These are phyloP conservation scores for Nesidiocoris tenuis DNA, from an alignment of 2,888 invertebrate genomes.

Conservation along the genomic window DNA sequence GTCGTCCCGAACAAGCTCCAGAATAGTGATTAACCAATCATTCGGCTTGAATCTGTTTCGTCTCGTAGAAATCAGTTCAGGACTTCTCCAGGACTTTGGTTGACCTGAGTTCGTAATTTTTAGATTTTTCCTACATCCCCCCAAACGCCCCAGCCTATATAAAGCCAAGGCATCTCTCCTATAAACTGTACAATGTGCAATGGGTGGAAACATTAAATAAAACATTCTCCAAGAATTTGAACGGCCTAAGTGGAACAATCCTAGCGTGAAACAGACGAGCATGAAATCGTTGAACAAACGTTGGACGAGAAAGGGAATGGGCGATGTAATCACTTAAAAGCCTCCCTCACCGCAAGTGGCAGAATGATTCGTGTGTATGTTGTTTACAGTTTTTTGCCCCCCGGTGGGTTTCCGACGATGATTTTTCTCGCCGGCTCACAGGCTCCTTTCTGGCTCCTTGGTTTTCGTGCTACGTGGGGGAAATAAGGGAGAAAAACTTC, in stretches of 20 bases:
- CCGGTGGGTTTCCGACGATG: not conserved
- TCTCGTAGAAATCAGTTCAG: too few relatives aligned
- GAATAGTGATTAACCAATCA: too few relatives aligned
- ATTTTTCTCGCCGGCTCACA: not conserved
- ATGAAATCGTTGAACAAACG: not conserved
- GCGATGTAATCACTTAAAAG: constrained; percentile 25
- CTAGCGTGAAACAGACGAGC: not conserved
- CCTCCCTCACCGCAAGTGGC: not conserved
- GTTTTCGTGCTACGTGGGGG: not conserved
- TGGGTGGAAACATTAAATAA: too few relatives aligned
- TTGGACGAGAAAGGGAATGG: not conserved
- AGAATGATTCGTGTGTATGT: not conserved
- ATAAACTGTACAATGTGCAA: too few relatives aligned
- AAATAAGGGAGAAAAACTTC: not conserved
- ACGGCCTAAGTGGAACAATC: not conserved
- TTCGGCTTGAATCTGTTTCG: too few relatives aligned
- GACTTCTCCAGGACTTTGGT: too few relatives aligned
- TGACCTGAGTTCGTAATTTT: too few relatives aligned
- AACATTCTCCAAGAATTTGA: too few relatives aligned
- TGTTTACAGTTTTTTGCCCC: not conserved
- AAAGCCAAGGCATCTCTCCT: too few relatives aligned
- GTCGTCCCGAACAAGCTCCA: too few relatives aligned
- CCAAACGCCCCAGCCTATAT: too few relatives aligned
- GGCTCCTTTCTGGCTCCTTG: not conserved
- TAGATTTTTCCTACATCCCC: too few relatives aligned